Percentiles rank a stretch among this genome's conserved stretches.
Conservation (phyloP, 2,797 vertebrate genomes). For the Acipenser oxyrinchus region DNA sequence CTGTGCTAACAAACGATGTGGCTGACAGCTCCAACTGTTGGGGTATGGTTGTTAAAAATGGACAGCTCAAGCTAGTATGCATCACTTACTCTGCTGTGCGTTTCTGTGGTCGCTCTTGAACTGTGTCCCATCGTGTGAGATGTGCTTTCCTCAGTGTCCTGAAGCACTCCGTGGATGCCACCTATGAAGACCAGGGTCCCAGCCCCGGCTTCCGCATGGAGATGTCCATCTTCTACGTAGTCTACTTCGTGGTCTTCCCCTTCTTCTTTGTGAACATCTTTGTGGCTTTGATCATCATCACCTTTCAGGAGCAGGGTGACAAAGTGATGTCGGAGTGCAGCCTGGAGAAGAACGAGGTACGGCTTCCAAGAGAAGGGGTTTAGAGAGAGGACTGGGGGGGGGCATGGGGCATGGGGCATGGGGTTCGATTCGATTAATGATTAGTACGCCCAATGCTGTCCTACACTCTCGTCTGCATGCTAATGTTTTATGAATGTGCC, state of each 20-base stretch:
- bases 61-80: too few relatives aligned
- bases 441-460: too few relatives aligned
- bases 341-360: slow-evolving; percentile 93
- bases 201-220: slow-evolving; percentile 93
- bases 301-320: slow-evolving; percentile 96
- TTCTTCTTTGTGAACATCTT: slow-evolving; percentile 99
- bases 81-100: too few relatives aligned
- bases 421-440: too few relatives aligned
- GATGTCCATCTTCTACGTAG: slow-evolving; percentile 96
- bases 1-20: too few relatives aligned
- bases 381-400: too few relatives aligned
- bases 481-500: too few relatives aligned
- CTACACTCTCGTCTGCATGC: too few relatives aligned
- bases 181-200: slow-evolving; percentile 87
- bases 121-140: not conserved
- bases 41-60: too few relatives aligned
- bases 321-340: slow-evolving; percentile 94
- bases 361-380: not conserved
- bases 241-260: slow-evolving; percentile 96
- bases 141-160: slow-evolving; percentile 66
- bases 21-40: too few relatives aligned
- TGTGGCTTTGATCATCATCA: slow-evolving; percentile 96
- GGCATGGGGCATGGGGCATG: too few relatives aligned
- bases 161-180: slow-evolving; percentile 94
- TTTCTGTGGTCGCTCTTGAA: not conserved